Conservation (phyloP, 2,113 vertebrate genomes). For the Pteropus alecto region DNA sequence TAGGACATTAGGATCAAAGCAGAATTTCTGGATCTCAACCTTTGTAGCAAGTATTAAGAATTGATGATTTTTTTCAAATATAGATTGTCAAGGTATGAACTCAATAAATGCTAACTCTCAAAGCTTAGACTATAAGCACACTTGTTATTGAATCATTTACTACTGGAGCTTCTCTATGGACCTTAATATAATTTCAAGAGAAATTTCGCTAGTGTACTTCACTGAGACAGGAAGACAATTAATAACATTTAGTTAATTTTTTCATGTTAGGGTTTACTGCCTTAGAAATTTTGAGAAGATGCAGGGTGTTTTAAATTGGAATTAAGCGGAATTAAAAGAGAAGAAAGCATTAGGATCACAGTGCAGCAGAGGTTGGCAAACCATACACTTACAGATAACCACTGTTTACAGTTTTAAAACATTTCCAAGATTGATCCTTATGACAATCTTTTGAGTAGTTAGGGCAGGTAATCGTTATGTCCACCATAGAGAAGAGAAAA, state of each 20-base stretch:
- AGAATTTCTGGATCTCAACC: not conserved
- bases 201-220: not conserved
- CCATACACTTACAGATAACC: not conserved
- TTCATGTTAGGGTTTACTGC: not conserved
- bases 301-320: not conserved
- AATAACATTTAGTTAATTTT: conserved; percentile 15
- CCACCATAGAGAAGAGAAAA: not conserved
- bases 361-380: not conserved
- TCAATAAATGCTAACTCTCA: conserved; percentile 20
- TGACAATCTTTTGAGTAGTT: not conserved
- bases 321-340: not conserved
- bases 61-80: not conserved
- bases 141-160: not conserved
- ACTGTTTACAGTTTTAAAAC: not conserved
- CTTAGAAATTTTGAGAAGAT: conserved; percentile 40
- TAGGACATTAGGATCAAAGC: not conserved
- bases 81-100: not conserved
- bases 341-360: not conserved
- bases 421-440: not conserved
- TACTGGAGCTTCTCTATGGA: not conserved
- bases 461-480: not conserved
- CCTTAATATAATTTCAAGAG: not conserved
- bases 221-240: not conserved
- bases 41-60: not conserved
- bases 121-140: not conserved